Evolutionary conservation across 2,797 vertebrate species (phyloP).

Genomic region (Heteromormyrus szaboi): DNA sequence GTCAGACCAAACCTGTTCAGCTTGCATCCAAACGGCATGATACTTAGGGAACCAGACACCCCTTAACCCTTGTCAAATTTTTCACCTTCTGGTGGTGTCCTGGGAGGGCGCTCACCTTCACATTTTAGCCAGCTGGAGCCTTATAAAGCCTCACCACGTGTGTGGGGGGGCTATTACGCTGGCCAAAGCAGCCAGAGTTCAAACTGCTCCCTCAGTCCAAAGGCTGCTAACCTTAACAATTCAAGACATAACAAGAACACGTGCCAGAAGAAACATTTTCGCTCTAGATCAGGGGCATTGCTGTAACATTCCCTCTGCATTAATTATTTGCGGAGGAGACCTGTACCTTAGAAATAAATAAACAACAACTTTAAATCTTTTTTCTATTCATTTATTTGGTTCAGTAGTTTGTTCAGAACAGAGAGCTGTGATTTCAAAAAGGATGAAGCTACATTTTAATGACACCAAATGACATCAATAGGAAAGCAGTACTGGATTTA

Average conservation of each 20-base stretch:
- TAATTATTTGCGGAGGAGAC: background rate
- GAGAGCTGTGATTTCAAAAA: background rate
- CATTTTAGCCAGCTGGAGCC: background rate
- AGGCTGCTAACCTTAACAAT: background rate
- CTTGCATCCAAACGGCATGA: background rate
- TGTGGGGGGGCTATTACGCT: background rate
- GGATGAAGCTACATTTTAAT: background rate
- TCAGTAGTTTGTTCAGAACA: background rate
- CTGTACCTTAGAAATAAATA: background rate
- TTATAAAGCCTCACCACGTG: background rate
- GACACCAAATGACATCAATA: background rate
- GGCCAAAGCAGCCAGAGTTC: background rate
- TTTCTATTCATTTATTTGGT: background rate
- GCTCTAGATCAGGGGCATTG: background rate
- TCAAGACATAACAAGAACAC: background rate
- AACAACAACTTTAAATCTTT: background rate
- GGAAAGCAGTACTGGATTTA: background rate
- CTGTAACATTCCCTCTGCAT: background rate
- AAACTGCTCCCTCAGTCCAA: background rate
- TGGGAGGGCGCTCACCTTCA: background rate
- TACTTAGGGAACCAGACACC: background rate
- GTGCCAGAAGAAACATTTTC: background rate
- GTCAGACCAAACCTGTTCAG: background rate
- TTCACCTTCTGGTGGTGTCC: constrained; percentile 15
- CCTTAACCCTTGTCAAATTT: background rate